phyloP scores from a whole-genome alignment of 2,113 vertebrate species.

The Amia ocellicauda region DNA sequence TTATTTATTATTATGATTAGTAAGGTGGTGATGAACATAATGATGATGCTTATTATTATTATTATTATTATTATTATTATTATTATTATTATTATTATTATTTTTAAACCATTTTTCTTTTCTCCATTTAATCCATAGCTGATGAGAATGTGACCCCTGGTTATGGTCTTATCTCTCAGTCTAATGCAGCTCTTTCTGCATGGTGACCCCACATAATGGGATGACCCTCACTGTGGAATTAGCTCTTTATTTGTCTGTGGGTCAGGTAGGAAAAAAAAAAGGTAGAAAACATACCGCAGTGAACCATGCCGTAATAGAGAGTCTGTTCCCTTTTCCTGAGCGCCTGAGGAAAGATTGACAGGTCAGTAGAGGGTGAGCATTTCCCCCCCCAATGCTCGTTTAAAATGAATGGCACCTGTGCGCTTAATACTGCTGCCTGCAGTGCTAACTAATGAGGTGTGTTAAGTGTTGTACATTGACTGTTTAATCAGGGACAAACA shows the following conservation, averaged over 20 bases:
- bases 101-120: no score
- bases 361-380: no score
- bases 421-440: neutral
- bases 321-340: neutral
- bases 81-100: no score
- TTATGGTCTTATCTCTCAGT: no score
- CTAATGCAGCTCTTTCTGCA: neutral
- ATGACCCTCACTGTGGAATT: constrained; percentile 2
- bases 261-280: neutral
- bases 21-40: no score
- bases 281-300: neutral
- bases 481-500: neutral
- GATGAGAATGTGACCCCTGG: no score
- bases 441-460: neutral
- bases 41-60: no score
- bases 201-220: neutral
- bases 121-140: no score
- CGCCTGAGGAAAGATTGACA: neutral
- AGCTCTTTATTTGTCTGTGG: neutral
- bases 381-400: neutral
- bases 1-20: no score
- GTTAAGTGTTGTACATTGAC: neutral
- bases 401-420: neutral
- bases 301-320: neutral
- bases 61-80: no score